These are phyloP conservation scores for Notolepis coatsorum DNA, from an alignment of 2,797 vertebrate genomes.

Conservation along the genomic window DNA sequence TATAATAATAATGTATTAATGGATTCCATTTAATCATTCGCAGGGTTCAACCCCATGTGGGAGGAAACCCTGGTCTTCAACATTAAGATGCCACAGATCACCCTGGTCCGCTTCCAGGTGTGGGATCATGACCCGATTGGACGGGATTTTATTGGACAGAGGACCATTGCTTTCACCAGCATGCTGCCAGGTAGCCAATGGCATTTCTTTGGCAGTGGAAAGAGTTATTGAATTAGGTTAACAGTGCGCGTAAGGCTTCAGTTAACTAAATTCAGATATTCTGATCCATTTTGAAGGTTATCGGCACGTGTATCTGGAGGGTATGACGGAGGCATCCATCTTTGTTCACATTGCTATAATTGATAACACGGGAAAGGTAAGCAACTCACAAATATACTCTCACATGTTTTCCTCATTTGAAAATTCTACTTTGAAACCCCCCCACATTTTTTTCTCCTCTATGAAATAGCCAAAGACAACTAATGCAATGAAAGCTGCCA, in stretches of 20 bases:
- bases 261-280: neutral
- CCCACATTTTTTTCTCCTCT: slow-evolving; percentile 29
- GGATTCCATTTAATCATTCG: slow-evolving; percentile 1
- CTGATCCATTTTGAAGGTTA: slow-evolving; percentile 81
- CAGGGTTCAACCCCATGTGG: slow-evolving; percentile 98
- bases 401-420: neutral
- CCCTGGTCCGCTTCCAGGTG: slow-evolving; percentile 93
- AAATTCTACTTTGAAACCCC: neutral
- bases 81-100: slow-evolving; percentile 91
- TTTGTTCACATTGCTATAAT: slow-evolving; percentile 93
- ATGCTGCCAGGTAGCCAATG: slow-evolving; percentile 91
- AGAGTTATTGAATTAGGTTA: neutral
- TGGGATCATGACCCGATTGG: slow-evolving; percentile 98
- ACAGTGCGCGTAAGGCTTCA: slow-evolving; percentile 1
- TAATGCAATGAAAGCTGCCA: slow-evolving; percentile 74
- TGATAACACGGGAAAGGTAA: slow-evolving; percentile 92
- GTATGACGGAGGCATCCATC: slow-evolving; percentile 95
- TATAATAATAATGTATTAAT: neutral
- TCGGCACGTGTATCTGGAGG: slow-evolving; percentile 95
- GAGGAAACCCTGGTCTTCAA: slow-evolving; percentile 95
- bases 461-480: slow-evolving; percentile 72
- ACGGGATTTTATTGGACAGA: slow-evolving; percentile 95
- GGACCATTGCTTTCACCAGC: slow-evolving; percentile 92
- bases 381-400: slow-evolving; percentile 19
- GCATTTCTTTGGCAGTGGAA: neutral